phyloP scores from a whole-genome alignment of 2,797 vertebrate genomes.

The Muscicapa striata region DNA sequence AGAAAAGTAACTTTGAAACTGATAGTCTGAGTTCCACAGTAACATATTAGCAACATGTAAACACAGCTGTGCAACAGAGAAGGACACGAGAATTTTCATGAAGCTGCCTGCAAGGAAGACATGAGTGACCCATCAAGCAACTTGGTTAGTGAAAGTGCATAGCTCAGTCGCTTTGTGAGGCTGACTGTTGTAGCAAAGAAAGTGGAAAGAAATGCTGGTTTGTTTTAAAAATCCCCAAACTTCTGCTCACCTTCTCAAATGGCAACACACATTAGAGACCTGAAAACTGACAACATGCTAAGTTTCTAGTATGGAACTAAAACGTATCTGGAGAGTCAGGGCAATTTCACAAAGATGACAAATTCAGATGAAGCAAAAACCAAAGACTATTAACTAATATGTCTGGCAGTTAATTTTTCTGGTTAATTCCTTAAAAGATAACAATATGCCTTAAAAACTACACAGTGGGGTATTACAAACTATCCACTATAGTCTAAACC shows the following conservation, averaged over 20 bases:
- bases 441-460: neutral
- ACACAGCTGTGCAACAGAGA: neutral
- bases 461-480: neutral
- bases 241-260: neutral
- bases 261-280: neutral
- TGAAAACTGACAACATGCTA: neutral
- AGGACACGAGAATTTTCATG: constrained; percentile 20
- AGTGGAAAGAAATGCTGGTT: neutral
- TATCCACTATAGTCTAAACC: neutral
- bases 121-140: constrained; percentile 24
- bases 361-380: neutral
- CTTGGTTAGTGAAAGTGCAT: constrained; percentile 50
- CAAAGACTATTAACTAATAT: neutral
- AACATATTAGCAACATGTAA: neutral
- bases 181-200: neutral
- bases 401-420: neutral
- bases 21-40: neutral
- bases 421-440: neutral
- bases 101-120: constrained; percentile 44
- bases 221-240: neutral
- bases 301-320: neutral
- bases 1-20: neutral
- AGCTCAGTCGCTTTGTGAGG: neutral
- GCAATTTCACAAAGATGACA: neutral
- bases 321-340: neutral